A percentile compares a stretch with the other conserved stretches of the same genome.
Conservation (phyloP, 2,797 vertebrate genomes). For the Protosalanx chinensis region DNA sequence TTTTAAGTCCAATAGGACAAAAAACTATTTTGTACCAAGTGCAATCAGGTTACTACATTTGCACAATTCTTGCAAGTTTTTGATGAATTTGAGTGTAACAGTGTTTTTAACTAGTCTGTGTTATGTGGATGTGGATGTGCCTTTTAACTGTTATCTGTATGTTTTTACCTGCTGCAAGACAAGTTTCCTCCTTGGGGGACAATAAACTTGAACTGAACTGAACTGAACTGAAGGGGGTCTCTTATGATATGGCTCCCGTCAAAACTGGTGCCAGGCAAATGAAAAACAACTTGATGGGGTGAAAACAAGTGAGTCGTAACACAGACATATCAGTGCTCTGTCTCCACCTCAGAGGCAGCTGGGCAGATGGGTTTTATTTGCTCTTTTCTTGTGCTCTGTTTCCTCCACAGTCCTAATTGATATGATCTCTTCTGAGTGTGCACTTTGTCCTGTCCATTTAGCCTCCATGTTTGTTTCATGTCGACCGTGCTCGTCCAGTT, state of each 20-base stretch:
- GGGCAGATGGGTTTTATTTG: slow-evolving; percentile 12
- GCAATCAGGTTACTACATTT: too few relatives aligned
- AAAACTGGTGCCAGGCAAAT: not conserved
- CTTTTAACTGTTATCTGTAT: too few relatives aligned
- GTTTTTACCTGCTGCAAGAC: too few relatives aligned
- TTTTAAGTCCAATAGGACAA: too few relatives aligned
- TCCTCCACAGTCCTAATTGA: slow-evolving; percentile 9
- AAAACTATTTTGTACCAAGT: too few relatives aligned
- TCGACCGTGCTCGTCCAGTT: not conserved
- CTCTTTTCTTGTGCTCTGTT: slow-evolving; percentile 4
- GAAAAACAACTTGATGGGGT: not conserved
- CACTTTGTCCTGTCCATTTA: slow-evolving; percentile 3
- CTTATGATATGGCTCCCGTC: not conserved
- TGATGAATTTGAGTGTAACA: too few relatives aligned
- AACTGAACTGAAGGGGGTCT: too few relatives aligned
- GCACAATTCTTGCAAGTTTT: too few relatives aligned
- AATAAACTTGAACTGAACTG: not conserved
- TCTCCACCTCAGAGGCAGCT: not conserved
- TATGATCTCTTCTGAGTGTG: slow-evolving; percentile 5
- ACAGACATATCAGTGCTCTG: not conserved
- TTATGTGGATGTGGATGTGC: too few relatives aligned
- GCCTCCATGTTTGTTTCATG: not conserved
- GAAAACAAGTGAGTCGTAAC: not conserved
- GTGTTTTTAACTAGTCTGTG: too few relatives aligned
- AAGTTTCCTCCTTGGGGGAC: too few relatives aligned